Evolutionary conservation across 2,888 invertebrate species (phyloP).

Genomic region (Ceratothoa steindachneri): DNA sequence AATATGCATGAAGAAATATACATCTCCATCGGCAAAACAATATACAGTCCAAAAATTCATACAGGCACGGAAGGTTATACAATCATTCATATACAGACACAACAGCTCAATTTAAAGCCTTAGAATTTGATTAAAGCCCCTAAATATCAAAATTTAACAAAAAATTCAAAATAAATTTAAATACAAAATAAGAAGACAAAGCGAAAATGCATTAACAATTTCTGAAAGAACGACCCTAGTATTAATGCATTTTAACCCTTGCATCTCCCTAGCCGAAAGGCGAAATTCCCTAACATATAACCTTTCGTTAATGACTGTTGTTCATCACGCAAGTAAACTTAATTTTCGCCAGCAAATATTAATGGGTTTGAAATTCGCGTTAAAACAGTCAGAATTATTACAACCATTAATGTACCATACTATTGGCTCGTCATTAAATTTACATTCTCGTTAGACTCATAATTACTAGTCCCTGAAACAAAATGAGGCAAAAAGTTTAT

Average conservation of each 20-base stretch:
- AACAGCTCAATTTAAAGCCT: too few relatives aligned
- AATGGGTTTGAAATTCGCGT: constrained; percentile 33
- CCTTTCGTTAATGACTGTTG: constrained; percentile 9
- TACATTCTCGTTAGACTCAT: constrained; percentile 18
- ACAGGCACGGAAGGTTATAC: too few relatives aligned
- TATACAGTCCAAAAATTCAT: too few relatives aligned
- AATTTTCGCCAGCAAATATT: constrained; percentile 36
- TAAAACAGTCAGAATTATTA: constrained; percentile 32
- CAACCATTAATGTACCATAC: constrained; percentile 28
- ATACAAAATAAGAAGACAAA: not conserved
- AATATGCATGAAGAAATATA: too few relatives aligned
- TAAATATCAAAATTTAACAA: not conserved
- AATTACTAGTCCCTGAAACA: constrained; percentile 12
- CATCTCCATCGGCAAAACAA: too few relatives aligned
- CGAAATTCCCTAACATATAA: constrained; percentile 1
- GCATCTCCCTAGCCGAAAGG: not conserved
- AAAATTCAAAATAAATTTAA: not conserved
- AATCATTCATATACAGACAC: not conserved
- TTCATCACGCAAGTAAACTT: constrained; percentile 37
- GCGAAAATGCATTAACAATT: not conserved
- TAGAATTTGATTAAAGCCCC: not conserved
- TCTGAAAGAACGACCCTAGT: not conserved
- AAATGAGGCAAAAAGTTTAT: constrained; percentile 18
- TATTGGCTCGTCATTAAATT: constrained; percentile 14
- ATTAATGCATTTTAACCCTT: not conserved